Conservation (phyloP, 2,888 invertebrate genomes). For the Catocala sponsa region DNA sequence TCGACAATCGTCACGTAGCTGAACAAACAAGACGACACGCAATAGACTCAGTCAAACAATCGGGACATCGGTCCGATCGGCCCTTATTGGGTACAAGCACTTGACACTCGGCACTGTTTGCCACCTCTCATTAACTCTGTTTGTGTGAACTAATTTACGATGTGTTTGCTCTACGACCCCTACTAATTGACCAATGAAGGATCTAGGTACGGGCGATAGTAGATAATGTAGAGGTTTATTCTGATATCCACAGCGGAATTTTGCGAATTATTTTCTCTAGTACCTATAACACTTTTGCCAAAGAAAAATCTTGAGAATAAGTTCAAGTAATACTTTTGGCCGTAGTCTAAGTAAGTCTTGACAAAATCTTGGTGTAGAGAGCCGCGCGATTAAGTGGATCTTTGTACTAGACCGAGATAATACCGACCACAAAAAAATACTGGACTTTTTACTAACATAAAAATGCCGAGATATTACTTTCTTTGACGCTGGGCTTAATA, state of each 20-base stretch:
- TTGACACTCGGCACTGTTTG: slow-evolving; percentile 77
- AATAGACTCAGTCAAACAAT: slow-evolving; percentile 76
- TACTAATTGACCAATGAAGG: slow-evolving; percentile 77
- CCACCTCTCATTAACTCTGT: slow-evolving; percentile 81
- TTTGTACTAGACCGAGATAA: slow-evolving; percentile 3
- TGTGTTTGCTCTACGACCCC: slow-evolving; percentile 75
- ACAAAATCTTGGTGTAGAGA: not conserved
- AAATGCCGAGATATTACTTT: slow-evolving; percentile 1
- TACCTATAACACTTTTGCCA: not conserved
- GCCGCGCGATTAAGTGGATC: slow-evolving; percentile 5
- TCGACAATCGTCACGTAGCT: slow-evolving; percentile 36
- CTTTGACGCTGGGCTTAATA: not conserved
- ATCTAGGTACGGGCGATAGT: slow-evolving; percentile 53
- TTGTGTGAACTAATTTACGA: slow-evolving; percentile 84
- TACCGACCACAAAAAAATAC: not conserved
- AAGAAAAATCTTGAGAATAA: not conserved
- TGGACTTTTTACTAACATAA: slow-evolving; percentile 1
- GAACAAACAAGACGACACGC: slow-evolving; percentile 68
- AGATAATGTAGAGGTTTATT: slow-evolving; percentile 36
- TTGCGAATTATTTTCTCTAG: no score
- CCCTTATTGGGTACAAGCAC: slow-evolving; percentile 84
- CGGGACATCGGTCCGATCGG: slow-evolving; percentile 69
- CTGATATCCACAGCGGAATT: slow-evolving; percentile 7
- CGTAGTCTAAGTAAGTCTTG: slow-evolving; percentile 4
- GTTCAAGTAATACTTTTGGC: not conserved